Evolutionary conservation across 2,797 vertebrate species (phyloP).

Genomic region (Cichlasoma orientale): DNA sequence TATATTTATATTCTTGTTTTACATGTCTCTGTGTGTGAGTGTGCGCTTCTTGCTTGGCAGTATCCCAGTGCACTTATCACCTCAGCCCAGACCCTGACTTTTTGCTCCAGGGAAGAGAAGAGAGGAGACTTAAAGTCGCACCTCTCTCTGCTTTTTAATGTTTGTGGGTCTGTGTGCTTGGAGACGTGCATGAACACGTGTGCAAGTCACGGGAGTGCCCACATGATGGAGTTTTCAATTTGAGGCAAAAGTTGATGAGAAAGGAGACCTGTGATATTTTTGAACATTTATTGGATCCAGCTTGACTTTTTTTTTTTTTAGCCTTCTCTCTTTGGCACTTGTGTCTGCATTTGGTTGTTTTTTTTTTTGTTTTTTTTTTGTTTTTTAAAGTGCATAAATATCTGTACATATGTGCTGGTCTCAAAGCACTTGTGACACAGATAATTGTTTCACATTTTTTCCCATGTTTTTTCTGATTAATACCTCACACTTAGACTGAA

Average conservation of each 20-base stretch:
- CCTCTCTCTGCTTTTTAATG: constrained; percentile 41
- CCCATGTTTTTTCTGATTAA: background rate
- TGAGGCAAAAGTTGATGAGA: constrained; percentile 52
- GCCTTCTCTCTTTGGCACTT: background rate
- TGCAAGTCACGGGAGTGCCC: constrained; percentile 16
- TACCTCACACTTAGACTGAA: background rate
- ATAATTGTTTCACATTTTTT: background rate
- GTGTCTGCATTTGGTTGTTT: background rate
- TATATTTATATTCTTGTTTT: constrained; percentile 25
- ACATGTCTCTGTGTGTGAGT: background rate
- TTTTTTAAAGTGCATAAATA: background rate
- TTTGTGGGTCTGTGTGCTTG: constrained; percentile 17
- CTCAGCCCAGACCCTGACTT: constrained; percentile 68
- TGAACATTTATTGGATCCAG: constrained; percentile 25
- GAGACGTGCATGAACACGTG: constrained; percentile 3
- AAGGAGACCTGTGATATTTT: constrained; percentile 36
- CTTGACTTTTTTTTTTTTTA: constrained; percentile 2
- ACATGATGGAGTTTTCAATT: constrained; percentile 34
- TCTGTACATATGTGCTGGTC: background rate
- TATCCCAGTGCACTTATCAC: constrained; percentile 75
- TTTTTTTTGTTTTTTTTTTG: too few relatives aligned
- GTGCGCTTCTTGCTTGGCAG: constrained; percentile 26
- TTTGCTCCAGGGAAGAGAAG: constrained; percentile 64
- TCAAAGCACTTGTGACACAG: background rate
- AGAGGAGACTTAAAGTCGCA: constrained; percentile 52